Base-by-base conservation (phyloP, 2,888 invertebrate genomes). In the Ptychoptera contaminata region DNA sequence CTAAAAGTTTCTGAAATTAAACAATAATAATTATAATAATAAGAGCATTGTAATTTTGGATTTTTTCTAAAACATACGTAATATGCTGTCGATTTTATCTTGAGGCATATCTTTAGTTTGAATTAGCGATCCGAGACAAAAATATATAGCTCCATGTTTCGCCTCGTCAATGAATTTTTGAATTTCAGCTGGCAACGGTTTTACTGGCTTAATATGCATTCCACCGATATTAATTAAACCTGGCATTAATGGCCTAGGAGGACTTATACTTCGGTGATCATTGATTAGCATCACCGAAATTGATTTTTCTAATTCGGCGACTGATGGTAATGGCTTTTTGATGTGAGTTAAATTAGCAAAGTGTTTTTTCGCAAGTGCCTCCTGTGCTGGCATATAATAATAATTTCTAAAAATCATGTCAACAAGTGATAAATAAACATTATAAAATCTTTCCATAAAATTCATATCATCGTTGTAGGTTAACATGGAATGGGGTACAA, bases 281-380 rank as follows among this genome's bases (percentile, higher is more conserved):
- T 74, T 74, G 2, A 69, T 59, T 32, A 74, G 50, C 46, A 70
- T 61, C 30, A 73, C 44, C 1, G 71, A 69, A 8, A 71, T 63
- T 41, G 65, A 68, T 10, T 60, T 64, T 50, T 71, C 68, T 35
- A 73, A 47, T 10, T 70, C 63, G 1, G 58, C 55, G 1, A 72
- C 54, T 6, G 62, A 54, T 0, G 70, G 71, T 8, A 67, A 44
- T 0, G 58, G 51, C 31, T 56, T 62, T 61, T 3, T 7, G 45
- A 41, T 2, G 4, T 43, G 23, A 10, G 31, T 5, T 23, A 23
- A 23, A 23, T 23, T 23, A 7, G 47, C 50, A 42, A 65, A 65
- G 46, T 66, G 58, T 31, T 54, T 58, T 36, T 59, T 58, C 0
- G 62, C 65, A 51, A 65, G 50, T 39, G 55, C 23, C 3, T 23